Evolutionary conservation across 2,888 invertebrate species (phyloP).

Genomic region (Rhorus exstirpatorius): DNA sequence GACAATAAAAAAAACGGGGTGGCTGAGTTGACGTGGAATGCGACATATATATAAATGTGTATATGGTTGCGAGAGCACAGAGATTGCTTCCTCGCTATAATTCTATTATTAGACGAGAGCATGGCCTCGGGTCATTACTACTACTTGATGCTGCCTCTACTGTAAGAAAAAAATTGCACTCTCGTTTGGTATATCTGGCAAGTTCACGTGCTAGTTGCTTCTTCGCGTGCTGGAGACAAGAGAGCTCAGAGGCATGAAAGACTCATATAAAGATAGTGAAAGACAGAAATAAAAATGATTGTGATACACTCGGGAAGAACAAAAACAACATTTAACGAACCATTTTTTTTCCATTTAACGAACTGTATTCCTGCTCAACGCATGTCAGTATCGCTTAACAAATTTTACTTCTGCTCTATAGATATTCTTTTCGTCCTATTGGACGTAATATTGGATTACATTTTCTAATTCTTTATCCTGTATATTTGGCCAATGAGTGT

Average conservation of each 20-base stretch:
- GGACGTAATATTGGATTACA: too few relatives aligned
- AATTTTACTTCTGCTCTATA: neutral
- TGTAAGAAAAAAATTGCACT: constrained; percentile 56
- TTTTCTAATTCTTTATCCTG: too few relatives aligned
- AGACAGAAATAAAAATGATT: constrained; percentile 6
- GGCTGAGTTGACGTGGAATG: too few relatives aligned
- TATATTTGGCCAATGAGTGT: too few relatives aligned
- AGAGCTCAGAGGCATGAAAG: constrained; percentile 5
- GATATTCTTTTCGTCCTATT: neutral
- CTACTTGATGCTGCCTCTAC: constrained; percentile 25
- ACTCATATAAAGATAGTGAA: neutral
- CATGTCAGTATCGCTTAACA: constrained; percentile 2
- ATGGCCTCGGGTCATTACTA: constrained; percentile 60
- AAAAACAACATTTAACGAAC: neutral
- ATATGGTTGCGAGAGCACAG: too few relatives aligned
- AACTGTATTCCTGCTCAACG: neutral
- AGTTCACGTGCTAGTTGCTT: constrained; percentile 42
- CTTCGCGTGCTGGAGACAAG: constrained; percentile 22
- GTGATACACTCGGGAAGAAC: constrained; percentile 4
- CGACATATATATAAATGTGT: too few relatives aligned
- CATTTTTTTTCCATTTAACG: too few relatives aligned
- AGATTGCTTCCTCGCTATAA: constrained; percentile 52
- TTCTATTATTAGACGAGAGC: constrained; percentile 62
- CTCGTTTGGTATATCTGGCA: constrained; percentile 36
- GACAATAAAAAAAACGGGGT: too few relatives aligned